Evolutionary conservation across 1,140 invertebrate species (phyloP), one percentile per base, ranked within the genome.

Genomic region (Oreohelix idahoensis): DNA sequence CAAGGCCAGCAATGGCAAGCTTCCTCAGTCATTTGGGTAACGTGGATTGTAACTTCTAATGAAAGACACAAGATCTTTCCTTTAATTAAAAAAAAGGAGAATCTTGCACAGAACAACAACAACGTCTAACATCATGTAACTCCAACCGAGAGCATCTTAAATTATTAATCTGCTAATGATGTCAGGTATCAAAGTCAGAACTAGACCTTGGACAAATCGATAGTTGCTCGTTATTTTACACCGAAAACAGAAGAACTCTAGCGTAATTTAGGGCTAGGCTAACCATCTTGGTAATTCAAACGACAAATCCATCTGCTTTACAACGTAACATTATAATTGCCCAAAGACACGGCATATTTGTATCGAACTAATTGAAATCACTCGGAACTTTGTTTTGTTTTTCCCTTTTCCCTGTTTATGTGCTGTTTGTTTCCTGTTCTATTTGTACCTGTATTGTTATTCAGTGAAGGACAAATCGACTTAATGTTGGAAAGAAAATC

Each of bases 91-190:
- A 15, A n/a, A 58, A 58, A n/a, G 26, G 13, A 58, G 5, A 23
- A 4, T n/a, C 5, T 58, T 13, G 23, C 8, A 58, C 8, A 15
- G 5, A 23, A 23, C 2, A 58, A 58, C 5, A 58, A 45, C 35
- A 15, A 45, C 26, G 73, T 42, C 39, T n/a, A 75, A 45, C 17
- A 45, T 32, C 20, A 5, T 8, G 38, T 23, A 58, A 58, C n/a
- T 66, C n/a, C 29, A 32, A 32, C 23, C 29, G 8, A 17, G 29
- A 66, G n/a, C 29, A 35, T 35, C 63, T 66, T 66, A 66, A 66
- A 66, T 66, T 66, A 66, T 66, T 66, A 66, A 66, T 66, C 63
- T 66, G 63, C 63, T 66, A 66, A 66, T 66, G 63, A 66, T n/a
- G 23, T 29, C 8, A 66, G 29, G 63, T 66, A 66, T 66, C n/a